These are phyloP conservation scores for Anguilla pacifica DNA, from an alignment of 2,797 vertebrate genomes.

Conservation along the genomic window DNA sequence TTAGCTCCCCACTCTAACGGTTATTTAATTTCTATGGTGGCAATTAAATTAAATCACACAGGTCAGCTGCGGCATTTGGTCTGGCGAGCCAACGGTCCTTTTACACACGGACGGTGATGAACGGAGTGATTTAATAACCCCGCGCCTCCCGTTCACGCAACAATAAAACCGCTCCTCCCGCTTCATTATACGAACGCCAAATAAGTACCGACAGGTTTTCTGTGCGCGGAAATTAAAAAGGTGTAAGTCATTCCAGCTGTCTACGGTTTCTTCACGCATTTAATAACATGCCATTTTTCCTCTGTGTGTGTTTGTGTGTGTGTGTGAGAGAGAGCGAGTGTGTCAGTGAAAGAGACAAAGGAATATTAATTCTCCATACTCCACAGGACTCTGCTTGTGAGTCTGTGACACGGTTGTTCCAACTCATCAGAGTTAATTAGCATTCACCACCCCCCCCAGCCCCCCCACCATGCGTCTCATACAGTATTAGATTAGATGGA, in stretches of 20 bases:
- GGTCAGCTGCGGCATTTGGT: neutral
- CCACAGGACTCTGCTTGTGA: neutral
- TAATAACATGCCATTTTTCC: neutral
- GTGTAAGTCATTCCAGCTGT: slow-evolving; percentile 6
- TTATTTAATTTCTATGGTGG: neutral
- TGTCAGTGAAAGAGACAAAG: neutral
- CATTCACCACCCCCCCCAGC: neutral
- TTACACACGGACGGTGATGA: neutral
- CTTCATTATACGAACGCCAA: slow-evolving; percentile 6
- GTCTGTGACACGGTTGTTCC: neutral
- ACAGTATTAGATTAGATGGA: neutral
- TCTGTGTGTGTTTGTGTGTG: too few species aligned
- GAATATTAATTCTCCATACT: slow-evolving; percentile 4
- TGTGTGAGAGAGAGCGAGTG: neutral
- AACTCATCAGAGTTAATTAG: slow-evolving; percentile 1
- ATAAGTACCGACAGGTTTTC: neutral
- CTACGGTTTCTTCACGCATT: slow-evolving; percentile 1
- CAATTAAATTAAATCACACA: neutral
- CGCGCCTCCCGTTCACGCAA: neutral
- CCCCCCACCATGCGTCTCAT: neutral
- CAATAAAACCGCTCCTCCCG: neutral
- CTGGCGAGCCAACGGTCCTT: neutral
- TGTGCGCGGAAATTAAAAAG: neutral
- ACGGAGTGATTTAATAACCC: neutral
- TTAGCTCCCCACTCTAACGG: neutral